Conservation (phyloP, 2,888 invertebrate genomes). For the Pedicia rivosa region DNA sequence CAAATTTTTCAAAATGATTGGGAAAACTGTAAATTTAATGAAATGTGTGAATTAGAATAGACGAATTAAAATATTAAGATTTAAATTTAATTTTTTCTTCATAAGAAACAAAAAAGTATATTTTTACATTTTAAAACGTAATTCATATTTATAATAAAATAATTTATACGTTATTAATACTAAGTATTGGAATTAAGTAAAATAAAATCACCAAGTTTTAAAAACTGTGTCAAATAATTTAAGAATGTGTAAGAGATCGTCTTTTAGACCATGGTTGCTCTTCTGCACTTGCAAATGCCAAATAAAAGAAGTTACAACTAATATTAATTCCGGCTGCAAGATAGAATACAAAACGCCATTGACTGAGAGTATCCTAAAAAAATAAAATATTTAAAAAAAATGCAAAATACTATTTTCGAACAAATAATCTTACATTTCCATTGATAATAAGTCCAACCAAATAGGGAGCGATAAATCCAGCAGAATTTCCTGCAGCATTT, state of each 20-base stretch:
- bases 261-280: conserved; percentile 46
- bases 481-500: conserved; percentile 66
- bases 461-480: conserved; percentile 70
- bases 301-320: conserved; percentile 56
- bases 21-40: conserved; percentile 46
- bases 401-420: too few relatives aligned
- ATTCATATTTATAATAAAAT: too few relatives aligned
- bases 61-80: neutral
- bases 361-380: too few relatives aligned
- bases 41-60: conserved; percentile 36
- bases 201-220: too few relatives aligned
- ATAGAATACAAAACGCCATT: conserved; percentile 50
- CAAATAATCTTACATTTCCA: conserved; percentile 25
- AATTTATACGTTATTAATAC: too few relatives aligned
- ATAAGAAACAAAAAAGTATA: too few relatives aligned
- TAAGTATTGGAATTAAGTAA: too few relatives aligned
- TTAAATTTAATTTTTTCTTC: too few relatives aligned
- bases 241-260: too few relatives aligned
- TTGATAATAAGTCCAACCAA: conserved; percentile 57
- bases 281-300: conserved; percentile 61
- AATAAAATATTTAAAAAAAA: too few relatives aligned
- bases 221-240: too few relatives aligned
- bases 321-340: conserved; percentile 62
- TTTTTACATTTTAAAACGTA: too few relatives aligned
- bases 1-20: conserved; percentile 41